Base-by-base conservation (phyloP, 1,140 invertebrate species). In the Penaeus japonicus region DNA sequence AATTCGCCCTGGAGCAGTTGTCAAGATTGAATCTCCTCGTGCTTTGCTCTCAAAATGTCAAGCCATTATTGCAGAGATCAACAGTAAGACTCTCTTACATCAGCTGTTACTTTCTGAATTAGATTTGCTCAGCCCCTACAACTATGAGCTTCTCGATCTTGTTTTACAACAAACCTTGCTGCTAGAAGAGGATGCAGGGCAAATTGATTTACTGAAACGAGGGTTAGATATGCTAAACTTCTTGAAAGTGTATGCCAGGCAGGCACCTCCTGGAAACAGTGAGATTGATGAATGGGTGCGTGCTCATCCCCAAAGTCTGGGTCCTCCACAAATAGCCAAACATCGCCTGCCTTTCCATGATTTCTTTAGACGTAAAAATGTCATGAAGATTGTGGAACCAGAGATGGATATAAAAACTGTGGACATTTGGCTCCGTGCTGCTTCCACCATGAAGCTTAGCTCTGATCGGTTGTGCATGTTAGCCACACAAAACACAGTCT, bases 241-340 rank as follows among this genome's bases (percentile, higher is more conserved):
- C 59, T 86, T 90, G 12, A 54, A 81, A 81, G 59, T 84, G 30
- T 90, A 90, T 77, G n/a, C 70, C 1, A 81, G 90, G 35, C 73
- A 89, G 32, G n/a, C 39, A 24, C 35, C 77, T 20, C 85, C 85
- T 20, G 39, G 83, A 24, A 75, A 86, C 39, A 20, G 30, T 20
- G 90, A 90, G 83, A 54, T 87, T 12, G 85, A 89, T 62, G 90
- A 90, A n/a, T 90, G 90, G 90, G 65, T 88, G 12, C 35, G 27
- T 18, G 70, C 24, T 10, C 84, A 90, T 62, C 90, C 89, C 18
- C 82, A 84, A 32, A 87, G 75, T 47, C 70, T 79, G 22, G 70
- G 79, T 47, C 78, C 86, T 57, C 90, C 90, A 10, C 55, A 73
- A 1, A 83, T 89, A 47, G 57, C 89, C 1, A 85, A 88, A 35